phyloP scores from a whole-genome alignment of 1,140 invertebrate genomes.

The Bemisia tabaci region DNA sequence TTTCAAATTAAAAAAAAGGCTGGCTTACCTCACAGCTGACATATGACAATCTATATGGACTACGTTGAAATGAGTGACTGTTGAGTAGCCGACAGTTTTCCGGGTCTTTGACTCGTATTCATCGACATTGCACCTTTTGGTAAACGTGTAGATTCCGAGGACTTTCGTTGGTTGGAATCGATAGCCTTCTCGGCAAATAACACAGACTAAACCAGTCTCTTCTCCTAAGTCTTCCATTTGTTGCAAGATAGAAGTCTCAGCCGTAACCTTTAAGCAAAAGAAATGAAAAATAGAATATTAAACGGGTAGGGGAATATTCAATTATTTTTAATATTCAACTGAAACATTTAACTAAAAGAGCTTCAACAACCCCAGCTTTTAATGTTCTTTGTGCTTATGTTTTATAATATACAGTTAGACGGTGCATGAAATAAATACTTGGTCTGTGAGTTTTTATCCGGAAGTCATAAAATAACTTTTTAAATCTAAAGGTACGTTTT shows the following conservation, averaged over 20 bases:
- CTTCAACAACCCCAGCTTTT: constrained; percentile 14
- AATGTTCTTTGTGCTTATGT: background rate
- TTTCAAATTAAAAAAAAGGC: too few species aligned
- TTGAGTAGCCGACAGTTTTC: constrained; percentile 76
- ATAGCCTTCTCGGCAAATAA: constrained; percentile 95
- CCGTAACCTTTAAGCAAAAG: constrained; percentile 47
- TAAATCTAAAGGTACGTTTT: too few species aligned
- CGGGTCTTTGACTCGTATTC: constrained; percentile 77
- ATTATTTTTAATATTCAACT: too few species aligned
- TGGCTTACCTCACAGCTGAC: constrained; percentile 66
- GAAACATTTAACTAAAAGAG: too few species aligned
- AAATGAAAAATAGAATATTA: constrained; percentile 5
- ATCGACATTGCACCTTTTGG: constrained; percentile 88
- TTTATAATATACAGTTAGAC: constrained; percentile 6
- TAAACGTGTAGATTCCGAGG: constrained; percentile 92
- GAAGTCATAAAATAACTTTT: too few species aligned
- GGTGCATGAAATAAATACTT: too few species aligned
- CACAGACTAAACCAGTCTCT: constrained; percentile 90
- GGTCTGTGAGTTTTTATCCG: too few species aligned
- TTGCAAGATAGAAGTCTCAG: constrained; percentile 67
- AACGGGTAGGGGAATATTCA: too few species aligned
- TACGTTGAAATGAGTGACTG: constrained; percentile 96
- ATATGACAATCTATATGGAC: constrained; percentile 97
- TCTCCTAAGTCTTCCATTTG: constrained; percentile 91
- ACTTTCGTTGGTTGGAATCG: constrained; percentile 85